Evolutionary conservation across 2,888 invertebrate species (phyloP).

Genomic region (Stenodema calcarata): DNA sequence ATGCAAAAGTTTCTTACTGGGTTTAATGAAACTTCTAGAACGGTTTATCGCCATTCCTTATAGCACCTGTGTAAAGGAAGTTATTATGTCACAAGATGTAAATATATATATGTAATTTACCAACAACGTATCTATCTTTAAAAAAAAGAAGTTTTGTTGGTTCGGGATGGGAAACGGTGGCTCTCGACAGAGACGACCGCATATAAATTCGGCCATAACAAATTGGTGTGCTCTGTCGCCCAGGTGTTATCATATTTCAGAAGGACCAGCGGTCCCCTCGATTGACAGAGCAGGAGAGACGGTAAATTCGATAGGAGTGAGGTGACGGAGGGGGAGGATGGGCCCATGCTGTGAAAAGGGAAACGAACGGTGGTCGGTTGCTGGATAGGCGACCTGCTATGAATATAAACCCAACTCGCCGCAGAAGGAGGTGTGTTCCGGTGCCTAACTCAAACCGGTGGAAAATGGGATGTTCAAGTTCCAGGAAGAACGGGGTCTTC

Average conservation of each 20-base stretch:
- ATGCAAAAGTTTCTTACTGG: too few species aligned
- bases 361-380: background rate
- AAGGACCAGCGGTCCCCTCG: background rate
- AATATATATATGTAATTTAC: too few species aligned
- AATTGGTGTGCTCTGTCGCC: background rate
- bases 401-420: background rate
- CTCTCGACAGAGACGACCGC: background rate
- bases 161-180: background rate
- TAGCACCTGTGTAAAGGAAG: too few species aligned
- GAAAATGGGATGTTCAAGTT: background rate
- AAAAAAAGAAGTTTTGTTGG: too few species aligned
- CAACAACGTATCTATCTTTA: too few species aligned
- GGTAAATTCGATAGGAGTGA: background rate
- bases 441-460: background rate
- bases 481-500: background rate
- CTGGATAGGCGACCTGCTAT: background rate
- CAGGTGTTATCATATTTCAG: background rate
- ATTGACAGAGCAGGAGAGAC: background rate
- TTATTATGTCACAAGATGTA: too few species aligned
- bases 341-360: background rate
- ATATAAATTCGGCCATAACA: background rate
- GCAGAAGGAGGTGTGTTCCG: too few species aligned
- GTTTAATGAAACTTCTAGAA: too few species aligned
- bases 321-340: background rate
- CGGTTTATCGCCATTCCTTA: too few species aligned